Evolutionary conservation across 2,888 invertebrate genomes (phyloP).

Genomic region (Apamea crenata): DNA sequence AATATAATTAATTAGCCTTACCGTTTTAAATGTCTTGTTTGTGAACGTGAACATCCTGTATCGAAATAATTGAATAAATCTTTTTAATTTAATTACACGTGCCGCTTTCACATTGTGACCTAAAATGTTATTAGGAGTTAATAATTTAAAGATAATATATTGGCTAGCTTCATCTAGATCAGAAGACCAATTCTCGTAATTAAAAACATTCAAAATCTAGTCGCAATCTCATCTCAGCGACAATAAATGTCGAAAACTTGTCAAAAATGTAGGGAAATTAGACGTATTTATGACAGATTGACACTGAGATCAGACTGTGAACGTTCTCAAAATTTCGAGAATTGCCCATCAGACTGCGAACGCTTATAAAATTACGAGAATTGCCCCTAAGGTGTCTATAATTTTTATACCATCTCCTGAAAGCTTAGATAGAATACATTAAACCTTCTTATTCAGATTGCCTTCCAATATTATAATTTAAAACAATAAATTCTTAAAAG

Average conservation of each 20-base stretch:
- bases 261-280: too few species aligned
- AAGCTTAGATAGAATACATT: neutral
- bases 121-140: neutral
- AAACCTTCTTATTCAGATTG: neutral
- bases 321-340: too few species aligned
- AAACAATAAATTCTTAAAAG: constrained; percentile 19
- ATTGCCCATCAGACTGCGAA: too few species aligned
- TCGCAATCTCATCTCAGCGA: too few species aligned
- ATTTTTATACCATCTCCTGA: neutral
- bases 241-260: too few species aligned
- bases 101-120: constrained; percentile 29
- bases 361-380: too few species aligned
- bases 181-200: too few species aligned
- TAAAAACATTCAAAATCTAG: too few species aligned
- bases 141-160: neutral
- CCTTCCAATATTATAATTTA: neutral
- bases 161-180: neutral
- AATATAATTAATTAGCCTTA: constrained; percentile 46
- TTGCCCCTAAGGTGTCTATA: neutral
- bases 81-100: constrained; percentile 31
- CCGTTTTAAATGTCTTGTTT: constrained; percentile 50
- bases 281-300: too few species aligned
- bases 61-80: constrained; percentile 48
- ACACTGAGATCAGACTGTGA: too few species aligned
- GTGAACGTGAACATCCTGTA: constrained; percentile 54